Evolutionary conservation across 2,888 invertebrate species (phyloP).

Genomic region (Alloscopus bannaensis): DNA sequence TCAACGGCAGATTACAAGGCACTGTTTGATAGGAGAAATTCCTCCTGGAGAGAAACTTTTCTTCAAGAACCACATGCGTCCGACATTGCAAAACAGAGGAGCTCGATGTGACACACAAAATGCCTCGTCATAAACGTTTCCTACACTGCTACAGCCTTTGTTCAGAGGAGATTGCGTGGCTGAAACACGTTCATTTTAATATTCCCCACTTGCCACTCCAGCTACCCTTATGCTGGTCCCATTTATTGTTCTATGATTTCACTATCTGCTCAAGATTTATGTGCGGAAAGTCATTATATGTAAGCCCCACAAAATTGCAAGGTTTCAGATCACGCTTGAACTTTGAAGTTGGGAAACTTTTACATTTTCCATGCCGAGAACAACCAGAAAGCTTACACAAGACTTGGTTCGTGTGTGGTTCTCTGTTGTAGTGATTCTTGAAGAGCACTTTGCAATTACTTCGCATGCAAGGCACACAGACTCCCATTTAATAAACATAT

Average conservation of each 20-base stretch:
- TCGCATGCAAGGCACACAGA: not conserved
- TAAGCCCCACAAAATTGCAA: not conserved
- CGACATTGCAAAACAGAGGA: not conserved
- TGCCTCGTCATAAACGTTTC: not conserved
- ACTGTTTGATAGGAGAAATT: not conserved
- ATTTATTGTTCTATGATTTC: not conserved
- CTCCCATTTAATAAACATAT: not conserved
- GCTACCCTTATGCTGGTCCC: not conserved
- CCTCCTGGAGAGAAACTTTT: not conserved
- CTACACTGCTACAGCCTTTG: not conserved
- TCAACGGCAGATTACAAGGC: too few species aligned
- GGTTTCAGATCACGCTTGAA: not conserved
- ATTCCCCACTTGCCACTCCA: not conserved
- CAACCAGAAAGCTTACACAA: too few species aligned
- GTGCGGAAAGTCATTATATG: not conserved
- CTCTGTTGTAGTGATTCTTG: conserved; percentile 12
- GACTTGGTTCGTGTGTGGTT: too few species aligned
- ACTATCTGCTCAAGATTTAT: not conserved
- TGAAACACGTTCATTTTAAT: not conserved
- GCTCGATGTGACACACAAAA: not conserved
- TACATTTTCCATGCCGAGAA: conserved; percentile 27
- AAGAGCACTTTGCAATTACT: not conserved
- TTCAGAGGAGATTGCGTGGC: not conserved
- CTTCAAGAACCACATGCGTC: not conserved
- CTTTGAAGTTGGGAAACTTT: conserved; percentile 37